phyloP scores from a whole-genome alignment of 64 coral and sea anemone species.

The Catalaphyllia jardinei region DNA sequence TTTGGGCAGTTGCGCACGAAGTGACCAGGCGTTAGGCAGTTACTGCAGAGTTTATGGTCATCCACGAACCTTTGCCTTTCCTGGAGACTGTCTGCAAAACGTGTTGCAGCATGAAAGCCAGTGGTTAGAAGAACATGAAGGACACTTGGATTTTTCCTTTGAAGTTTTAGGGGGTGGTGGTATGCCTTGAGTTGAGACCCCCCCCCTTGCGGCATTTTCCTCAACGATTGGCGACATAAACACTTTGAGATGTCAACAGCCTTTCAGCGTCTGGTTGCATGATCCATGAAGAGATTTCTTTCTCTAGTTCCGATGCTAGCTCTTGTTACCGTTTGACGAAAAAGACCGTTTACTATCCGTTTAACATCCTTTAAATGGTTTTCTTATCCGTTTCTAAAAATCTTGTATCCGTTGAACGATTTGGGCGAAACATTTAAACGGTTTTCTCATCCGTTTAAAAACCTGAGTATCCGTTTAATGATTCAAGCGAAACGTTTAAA shows the following conservation, averaged over 20 bases:
- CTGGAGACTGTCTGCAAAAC: constrained; percentile 21
- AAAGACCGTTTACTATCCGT: too few species aligned
- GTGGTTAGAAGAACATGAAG: neutral
- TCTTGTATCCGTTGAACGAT: too few species aligned
- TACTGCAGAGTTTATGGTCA: constrained; percentile 5
- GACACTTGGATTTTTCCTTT: neutral
- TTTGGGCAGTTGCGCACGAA: constrained; percentile 5
- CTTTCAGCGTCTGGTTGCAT: neutral
- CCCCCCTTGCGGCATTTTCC: neutral
- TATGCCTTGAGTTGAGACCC: neutral
- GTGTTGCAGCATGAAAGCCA: constrained; percentile 33
- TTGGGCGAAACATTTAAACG: too few species aligned
- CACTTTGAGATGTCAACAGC: neutral
- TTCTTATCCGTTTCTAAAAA: too few species aligned
- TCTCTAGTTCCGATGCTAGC: constrained; percentile 49
- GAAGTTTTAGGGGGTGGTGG: too few species aligned
- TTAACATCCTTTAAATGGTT: too few species aligned
- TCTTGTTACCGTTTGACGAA: too few species aligned
- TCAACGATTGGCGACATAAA: neutral
- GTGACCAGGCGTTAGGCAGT: constrained; percentile 16
- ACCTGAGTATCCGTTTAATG: too few species aligned
- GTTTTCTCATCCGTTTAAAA: too few species aligned
- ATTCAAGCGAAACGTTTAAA: too few species aligned
- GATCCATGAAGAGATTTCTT: constrained; percentile 45
- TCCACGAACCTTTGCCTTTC: constrained; percentile 27